Evolutionary conservation across 2,113 vertebrate genomes (phyloP).

Genomic region (Clinocottus analis): DNA sequence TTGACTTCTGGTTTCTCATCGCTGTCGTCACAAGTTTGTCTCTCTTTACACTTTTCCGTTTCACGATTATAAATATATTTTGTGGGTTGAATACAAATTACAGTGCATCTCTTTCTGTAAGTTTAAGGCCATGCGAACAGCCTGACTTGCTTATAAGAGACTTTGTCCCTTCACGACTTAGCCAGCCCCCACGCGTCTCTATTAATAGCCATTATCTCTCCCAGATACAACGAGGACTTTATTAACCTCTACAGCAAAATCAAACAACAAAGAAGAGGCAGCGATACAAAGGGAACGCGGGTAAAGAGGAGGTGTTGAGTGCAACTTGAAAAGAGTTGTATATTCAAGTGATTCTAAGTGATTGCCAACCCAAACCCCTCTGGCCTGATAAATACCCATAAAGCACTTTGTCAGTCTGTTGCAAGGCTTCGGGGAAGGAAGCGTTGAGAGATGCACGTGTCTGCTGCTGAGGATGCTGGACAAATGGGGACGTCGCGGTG

Average conservation of each 20-base stretch:
- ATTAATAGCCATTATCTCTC: neutral
- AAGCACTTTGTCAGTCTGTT: slow-evolving; percentile 22
- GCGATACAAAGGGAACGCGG: slow-evolving; percentile 19
- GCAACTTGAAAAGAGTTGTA: neutral
- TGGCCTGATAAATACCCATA: slow-evolving; percentile 37
- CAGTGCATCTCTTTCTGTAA: neutral
- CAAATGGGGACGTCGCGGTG: neutral
- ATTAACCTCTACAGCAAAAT: slow-evolving; percentile 11
- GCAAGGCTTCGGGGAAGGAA: neutral
- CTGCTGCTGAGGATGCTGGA: slow-evolving; percentile 2
- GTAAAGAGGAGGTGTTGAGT: slow-evolving; percentile 4
- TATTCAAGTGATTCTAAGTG: slow-evolving; percentile 27
- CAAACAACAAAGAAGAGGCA: neutral
- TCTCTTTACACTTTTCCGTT: too few species aligned
- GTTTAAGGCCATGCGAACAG: too few species aligned
- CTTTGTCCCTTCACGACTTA: too few species aligned
- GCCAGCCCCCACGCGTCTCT: neutral
- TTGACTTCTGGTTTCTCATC: too few species aligned
- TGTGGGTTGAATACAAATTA: neutral
- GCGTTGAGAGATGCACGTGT: neutral
- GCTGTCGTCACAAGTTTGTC: too few species aligned
- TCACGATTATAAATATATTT: neutral
- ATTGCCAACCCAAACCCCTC: slow-evolving; percentile 17
- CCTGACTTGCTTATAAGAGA: too few species aligned
- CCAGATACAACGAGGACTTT: slow-evolving; percentile 19